phyloP scores from a whole-genome alignment of 2,113 vertebrate genomes.

The Cnemophilus loriae region DNA sequence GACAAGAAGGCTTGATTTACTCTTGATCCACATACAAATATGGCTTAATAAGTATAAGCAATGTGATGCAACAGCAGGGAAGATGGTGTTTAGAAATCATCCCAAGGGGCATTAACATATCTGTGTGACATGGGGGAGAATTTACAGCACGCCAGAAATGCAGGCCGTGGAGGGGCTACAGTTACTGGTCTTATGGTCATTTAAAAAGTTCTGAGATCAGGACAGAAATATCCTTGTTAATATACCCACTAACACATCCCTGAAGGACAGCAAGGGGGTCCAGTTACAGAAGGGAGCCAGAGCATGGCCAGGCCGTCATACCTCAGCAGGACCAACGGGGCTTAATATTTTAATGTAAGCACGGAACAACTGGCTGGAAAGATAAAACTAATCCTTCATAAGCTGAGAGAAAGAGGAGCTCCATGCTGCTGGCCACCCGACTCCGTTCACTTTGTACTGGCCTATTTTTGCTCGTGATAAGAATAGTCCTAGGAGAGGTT shows the following conservation, averaged over 20 bases:
- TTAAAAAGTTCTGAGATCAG: constrained; percentile 21
- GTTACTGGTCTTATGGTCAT: not conserved
- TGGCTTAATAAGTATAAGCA: not conserved
- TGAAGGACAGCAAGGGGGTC: constrained; percentile 23
- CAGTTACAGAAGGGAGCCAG: not conserved
- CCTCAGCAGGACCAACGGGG: not conserved
- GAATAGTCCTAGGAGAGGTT: constrained; percentile 33
- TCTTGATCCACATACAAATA: not conserved
- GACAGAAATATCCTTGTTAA: constrained; percentile 51
- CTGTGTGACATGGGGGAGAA: not conserved
- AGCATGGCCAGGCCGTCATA: not conserved
- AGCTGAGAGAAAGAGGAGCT: constrained; percentile 63
- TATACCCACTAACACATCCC: not conserved
- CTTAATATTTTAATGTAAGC: constrained; percentile 60
- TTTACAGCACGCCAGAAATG: not conserved
- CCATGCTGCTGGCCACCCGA: constrained; percentile 46
- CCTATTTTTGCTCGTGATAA: constrained; percentile 72
- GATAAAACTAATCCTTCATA: constrained; percentile 70
- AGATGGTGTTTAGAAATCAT: not conserved
- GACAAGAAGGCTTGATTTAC: constrained; percentile 18
- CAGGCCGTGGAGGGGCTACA: not conserved
- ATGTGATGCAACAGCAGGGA: constrained; percentile 25
- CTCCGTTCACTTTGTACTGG: constrained; percentile 55
- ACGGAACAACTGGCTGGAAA: constrained; percentile 68
- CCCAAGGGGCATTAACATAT: not conserved